Percentiles rank a stretch among this genome's conserved stretches.
These are phyloP conservation scores for Cyprinodon brontotheroides DNA, from an alignment of 2,113 vertebrate species.

Conservation along the genomic window DNA sequence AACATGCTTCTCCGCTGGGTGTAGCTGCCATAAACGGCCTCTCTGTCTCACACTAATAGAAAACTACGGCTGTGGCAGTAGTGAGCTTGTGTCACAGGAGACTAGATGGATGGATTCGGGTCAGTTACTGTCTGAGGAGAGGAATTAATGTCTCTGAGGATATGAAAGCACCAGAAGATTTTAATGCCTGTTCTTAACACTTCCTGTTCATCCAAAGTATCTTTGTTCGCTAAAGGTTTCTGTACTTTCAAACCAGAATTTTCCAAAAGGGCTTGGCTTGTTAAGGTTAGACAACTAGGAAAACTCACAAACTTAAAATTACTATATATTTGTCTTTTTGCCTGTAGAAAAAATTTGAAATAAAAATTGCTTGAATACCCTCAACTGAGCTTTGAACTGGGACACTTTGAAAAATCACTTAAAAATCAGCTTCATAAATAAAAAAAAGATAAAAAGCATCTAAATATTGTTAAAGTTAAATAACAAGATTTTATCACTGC, in stretches of 20 bases:
- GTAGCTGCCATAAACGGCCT: conserved; percentile 39
- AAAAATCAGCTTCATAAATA: too few species aligned
- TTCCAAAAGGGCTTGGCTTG: background rate
- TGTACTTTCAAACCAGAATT: background rate
- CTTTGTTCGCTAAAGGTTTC: background rate
- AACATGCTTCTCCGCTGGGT: conserved; percentile 44
- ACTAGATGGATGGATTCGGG: conserved; percentile 36
- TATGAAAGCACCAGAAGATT: background rate
- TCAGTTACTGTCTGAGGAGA: conserved; percentile 24
- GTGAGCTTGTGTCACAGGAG: conserved; percentile 19
- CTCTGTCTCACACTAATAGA: conserved; percentile 52
- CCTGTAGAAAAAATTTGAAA: background rate
- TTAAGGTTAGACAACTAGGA: background rate
- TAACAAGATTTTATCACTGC: too few species aligned
- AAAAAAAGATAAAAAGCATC: too few species aligned
- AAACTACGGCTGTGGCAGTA: conserved; percentile 6
- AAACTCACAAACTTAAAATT: background rate
- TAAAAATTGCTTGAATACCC: background rate
- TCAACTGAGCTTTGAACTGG: background rate
- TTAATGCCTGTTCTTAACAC: background rate
- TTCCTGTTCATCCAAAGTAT: background rate
- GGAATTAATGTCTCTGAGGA: conserved; percentile 10
- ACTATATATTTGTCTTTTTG: background rate
- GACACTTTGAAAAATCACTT: background rate
- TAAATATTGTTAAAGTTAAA: too few species aligned